phyloP scores from a whole-genome alignment of 2,113 vertebrate species.

The Coryphaenoides rupestris region DNA sequence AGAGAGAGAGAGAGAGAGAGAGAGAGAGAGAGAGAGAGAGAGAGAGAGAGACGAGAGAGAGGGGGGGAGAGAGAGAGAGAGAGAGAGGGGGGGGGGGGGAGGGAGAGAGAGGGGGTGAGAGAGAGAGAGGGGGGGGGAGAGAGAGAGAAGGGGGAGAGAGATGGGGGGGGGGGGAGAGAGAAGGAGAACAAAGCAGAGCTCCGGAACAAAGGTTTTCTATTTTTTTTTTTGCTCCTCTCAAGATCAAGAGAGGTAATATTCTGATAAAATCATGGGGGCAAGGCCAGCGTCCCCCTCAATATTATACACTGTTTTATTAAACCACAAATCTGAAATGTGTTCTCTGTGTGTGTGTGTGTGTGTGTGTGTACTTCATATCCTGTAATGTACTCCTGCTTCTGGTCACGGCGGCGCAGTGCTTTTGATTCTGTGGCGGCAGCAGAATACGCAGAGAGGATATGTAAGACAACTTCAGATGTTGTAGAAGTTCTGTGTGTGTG shows the following conservation, averaged over 20 bases:
- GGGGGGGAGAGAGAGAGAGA: no score
- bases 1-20: no score
- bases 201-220: constrained; percentile 31
- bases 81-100: no score
- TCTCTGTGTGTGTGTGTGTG: no score
- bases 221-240: constrained; percentile 1
- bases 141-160: no score
- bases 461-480: background rate
- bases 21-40: no score
- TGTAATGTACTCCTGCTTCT: constrained; percentile 31
- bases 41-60: no score
- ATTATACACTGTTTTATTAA: background rate
- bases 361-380: constrained; percentile 12
- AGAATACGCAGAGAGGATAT: constrained; percentile 1
- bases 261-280: constrained; percentile 13
- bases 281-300: constrained; percentile 16
- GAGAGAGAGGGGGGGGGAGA: no score
- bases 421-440: constrained; percentile 21
- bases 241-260: constrained; percentile 25
- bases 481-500: no score
- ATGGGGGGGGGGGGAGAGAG: no score
- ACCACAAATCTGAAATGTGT: constrained; percentile 9
- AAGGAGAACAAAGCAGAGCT: no score
- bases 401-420: constrained; percentile 10
- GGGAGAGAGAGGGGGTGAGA: no score